Evolutionary conservation across 2,888 invertebrate genomes (phyloP).

Genomic region (Acanthococcus lagerstroemiae): DNA sequence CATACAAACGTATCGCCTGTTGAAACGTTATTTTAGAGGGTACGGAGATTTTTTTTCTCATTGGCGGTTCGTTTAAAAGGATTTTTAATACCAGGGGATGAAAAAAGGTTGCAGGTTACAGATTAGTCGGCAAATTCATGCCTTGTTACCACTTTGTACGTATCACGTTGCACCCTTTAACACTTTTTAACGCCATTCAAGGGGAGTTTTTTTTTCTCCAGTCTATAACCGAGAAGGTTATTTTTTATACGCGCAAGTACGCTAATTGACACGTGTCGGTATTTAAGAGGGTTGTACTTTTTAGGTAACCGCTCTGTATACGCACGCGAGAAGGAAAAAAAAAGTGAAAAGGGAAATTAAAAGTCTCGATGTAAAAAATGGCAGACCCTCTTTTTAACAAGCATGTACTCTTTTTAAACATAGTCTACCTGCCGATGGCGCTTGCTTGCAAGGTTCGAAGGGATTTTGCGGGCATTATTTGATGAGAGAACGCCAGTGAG

Average conservation of each 20-base stretch:
- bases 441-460: too few species aligned
- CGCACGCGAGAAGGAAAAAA: background rate
- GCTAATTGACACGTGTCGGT: conserved; percentile 28
- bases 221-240: conserved; percentile 8
- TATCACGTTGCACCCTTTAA: conserved; percentile 26
- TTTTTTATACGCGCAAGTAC: conserved; percentile 9
- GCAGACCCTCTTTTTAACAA: background rate
- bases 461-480: too few species aligned
- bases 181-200: conserved; percentile 22
- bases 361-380: background rate
- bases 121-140: conserved; percentile 30
- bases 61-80: too few species aligned
- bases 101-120: conserved; percentile 30
- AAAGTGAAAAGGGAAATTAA: background rate
- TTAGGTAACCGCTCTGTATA: background rate
- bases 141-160: conserved; percentile 26
- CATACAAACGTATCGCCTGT: too few species aligned
- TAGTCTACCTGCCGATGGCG: too few species aligned
- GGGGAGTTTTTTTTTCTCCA: conserved; percentile 22
- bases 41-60: too few species aligned
- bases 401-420: background rate
- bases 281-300: conserved; percentile 22
- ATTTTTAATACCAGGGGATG: too few species aligned
- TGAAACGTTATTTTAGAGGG: too few species aligned
- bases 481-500: too few species aligned